phyloP scores from a whole-genome alignment of 2,113 vertebrate species.

The Chinchilla lanigera region DNA sequence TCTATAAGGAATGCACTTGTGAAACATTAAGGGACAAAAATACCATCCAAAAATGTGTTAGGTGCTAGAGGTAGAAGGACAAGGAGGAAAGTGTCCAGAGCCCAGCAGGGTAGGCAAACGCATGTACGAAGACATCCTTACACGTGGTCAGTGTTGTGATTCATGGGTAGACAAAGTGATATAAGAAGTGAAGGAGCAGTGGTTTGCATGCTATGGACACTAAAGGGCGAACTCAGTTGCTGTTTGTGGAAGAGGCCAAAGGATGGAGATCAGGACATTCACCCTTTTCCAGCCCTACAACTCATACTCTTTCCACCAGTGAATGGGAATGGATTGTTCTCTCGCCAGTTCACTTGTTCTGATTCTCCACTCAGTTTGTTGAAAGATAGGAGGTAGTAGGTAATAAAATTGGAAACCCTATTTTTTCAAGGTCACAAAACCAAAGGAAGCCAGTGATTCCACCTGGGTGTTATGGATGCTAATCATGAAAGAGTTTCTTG shows the following conservation, averaged over 20 bases:
- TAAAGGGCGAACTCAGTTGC: neutral
- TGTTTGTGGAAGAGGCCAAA: neutral
- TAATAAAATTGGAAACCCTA: neutral
- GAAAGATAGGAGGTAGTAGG: neutral
- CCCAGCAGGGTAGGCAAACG: neutral
- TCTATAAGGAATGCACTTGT: neutral
- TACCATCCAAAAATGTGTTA: neutral
- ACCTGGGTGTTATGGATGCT: neutral
- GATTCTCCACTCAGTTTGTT: neutral
- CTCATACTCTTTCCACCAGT: neutral
- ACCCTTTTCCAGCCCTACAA: neutral
- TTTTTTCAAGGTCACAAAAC: neutral
- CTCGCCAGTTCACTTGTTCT: neutral
- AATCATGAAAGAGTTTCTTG: neutral
- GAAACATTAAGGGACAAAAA: neutral
- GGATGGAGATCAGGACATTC: neutral
- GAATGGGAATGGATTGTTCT: neutral
- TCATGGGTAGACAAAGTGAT: neutral
- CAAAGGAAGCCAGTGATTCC: neutral
- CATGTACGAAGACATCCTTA: neutral
- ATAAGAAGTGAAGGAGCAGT: neutral
- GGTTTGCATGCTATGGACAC: neutral
- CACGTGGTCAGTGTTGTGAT: rapidly evolving
- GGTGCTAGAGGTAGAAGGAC: neutral
- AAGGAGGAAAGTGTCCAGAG: neutral